Percentiles rank a stretch among this genome's conserved stretches.
These are phyloP conservation scores for Hyposmocoma kahamanoa DNA, from an alignment of 1,140 invertebrate species.

Conservation along the genomic window DNA sequence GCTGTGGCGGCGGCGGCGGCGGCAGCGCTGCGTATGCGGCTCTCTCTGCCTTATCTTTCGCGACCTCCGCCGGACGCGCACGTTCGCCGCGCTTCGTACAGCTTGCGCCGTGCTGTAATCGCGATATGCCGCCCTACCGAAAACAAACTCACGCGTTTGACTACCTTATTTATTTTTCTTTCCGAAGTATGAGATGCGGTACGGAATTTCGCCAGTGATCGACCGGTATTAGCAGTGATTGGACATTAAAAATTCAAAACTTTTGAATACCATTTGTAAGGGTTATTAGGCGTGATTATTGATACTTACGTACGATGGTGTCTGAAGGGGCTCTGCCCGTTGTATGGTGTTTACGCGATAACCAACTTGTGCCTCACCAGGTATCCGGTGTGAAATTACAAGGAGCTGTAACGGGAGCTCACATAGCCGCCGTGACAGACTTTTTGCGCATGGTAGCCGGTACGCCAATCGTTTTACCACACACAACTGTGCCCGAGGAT, in stretches of 20 bases:
- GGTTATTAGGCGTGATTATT: no score
- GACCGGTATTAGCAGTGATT: no score
- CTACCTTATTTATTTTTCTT: conserved; percentile 44
- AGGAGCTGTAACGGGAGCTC: conserved; percentile 76
- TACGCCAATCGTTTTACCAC: conserved; percentile 74
- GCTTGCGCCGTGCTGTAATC: conserved; percentile 40
- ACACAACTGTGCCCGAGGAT: conserved; percentile 54
- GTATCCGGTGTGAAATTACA: conserved; percentile 77
- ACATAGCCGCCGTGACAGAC: conserved; percentile 76
- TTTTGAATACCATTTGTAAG: no score
- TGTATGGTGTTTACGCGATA: conserved; percentile 78
- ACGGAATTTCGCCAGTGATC: conserved; percentile 51
- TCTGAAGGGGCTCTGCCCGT: conserved; percentile 74
- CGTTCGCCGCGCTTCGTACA: conserved; percentile 43
- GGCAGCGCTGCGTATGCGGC: conserved; percentile 56
- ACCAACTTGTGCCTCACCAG: conserved; percentile 77
- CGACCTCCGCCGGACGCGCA: conserved; percentile 70
- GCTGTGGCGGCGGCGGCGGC: conserved; percentile 15
- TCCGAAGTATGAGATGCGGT: conserved; percentile 41
- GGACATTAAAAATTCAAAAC: no score
- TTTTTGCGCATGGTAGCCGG: conserved; percentile 76
- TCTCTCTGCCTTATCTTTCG: conserved; percentile 71
- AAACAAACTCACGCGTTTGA: conserved; percentile 43
- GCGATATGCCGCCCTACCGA: conserved; percentile 58
- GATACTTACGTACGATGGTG: conserved; percentile 66